These are phyloP conservation scores for Vulpes vulpes DNA, from an alignment of 2,113 vertebrate species.

Conservation along the genomic window DNA sequence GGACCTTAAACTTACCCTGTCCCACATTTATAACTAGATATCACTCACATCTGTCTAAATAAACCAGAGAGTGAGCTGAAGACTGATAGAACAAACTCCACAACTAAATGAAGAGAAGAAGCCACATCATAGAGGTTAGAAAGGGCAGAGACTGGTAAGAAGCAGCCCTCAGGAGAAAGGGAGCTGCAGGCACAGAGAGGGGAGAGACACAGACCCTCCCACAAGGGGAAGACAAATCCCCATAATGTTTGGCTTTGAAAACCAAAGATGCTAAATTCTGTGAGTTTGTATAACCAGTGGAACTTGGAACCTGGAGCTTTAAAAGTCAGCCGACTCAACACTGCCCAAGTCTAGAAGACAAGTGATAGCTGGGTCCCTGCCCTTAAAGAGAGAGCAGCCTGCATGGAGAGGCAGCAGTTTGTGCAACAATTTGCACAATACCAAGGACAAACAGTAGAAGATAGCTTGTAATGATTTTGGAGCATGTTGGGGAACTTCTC, in stretches of 20 bases:
- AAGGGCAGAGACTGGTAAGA: not conserved
- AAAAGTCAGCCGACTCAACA: not conserved
- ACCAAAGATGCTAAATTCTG: not conserved
- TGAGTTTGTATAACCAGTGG: not conserved
- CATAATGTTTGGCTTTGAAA: not conserved
- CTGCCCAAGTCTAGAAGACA: not conserved
- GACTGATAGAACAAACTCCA: not conserved
- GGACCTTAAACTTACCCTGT: not conserved
- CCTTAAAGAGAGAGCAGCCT: not conserved
- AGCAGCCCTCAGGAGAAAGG: not conserved
- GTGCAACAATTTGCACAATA: not conserved
- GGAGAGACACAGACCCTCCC: not conserved
- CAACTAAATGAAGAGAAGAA: not conserved
- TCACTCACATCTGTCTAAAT: not conserved
- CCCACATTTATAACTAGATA: not conserved
- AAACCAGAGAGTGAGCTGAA: not conserved
- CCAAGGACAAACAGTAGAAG: not conserved
- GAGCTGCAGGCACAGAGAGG: not conserved
- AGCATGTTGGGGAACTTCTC: not conserved
- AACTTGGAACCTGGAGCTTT: not conserved
- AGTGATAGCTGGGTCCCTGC: not conserved
- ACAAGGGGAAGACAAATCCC: not conserved
- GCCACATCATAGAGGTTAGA: not conserved
- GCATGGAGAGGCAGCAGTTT: not conserved
- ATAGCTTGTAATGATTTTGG: not conserved